These are phyloP conservation scores for Xylocopa sonorina DNA, from an alignment of 1,140 invertebrate species.

Conservation along the genomic window DNA sequence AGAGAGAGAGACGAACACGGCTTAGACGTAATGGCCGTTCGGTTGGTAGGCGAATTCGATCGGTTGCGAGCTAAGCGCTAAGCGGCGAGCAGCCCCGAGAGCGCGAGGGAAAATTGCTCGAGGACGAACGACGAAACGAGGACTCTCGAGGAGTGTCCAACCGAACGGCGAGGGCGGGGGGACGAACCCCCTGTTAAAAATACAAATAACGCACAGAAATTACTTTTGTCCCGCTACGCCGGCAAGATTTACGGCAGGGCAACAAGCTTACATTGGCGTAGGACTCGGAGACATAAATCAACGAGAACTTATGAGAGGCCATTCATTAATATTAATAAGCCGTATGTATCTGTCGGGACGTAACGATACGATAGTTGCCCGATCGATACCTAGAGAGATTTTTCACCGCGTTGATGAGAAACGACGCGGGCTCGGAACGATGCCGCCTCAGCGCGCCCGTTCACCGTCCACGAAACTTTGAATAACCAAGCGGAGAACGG, in stretches of 20 bases:
- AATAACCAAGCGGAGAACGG: neutral
- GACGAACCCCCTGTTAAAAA: conserved; percentile 78
- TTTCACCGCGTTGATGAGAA: conserved; percentile 58
- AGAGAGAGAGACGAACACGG: neutral
- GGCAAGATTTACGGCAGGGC: conserved; percentile 79
- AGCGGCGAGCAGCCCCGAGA: neutral
- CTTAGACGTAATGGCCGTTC: conserved; percentile 23
- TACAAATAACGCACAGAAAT: conserved; percentile 81
- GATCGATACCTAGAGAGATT: conserved; percentile 69
- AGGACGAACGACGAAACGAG: conserved; percentile 54
- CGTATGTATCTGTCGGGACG: conserved; percentile 78
- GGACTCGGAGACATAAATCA: conserved; percentile 78
- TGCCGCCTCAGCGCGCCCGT: conserved; percentile 48
- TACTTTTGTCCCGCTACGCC: conserved; percentile 79
- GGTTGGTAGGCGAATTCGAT: conserved; percentile 42
- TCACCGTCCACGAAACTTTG: neutral
- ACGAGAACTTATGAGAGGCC: conserved; percentile 76
- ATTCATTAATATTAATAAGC: conserved; percentile 82
- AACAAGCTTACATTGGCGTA: conserved; percentile 78
- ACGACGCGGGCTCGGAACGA: conserved; percentile 62
- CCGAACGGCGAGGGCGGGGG: too few relatives aligned
- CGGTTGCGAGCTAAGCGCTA: conserved; percentile 20
- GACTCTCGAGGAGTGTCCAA: neutral
- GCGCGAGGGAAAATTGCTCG: neutral
- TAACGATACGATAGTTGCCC: conserved; percentile 77